Percentiles rank a stretch among this genome's conserved stretches.
These are phyloP conservation scores for Chascanopsetta lugubris DNA, from an alignment of 2,113 vertebrate species.

Conservation along the genomic window DNA sequence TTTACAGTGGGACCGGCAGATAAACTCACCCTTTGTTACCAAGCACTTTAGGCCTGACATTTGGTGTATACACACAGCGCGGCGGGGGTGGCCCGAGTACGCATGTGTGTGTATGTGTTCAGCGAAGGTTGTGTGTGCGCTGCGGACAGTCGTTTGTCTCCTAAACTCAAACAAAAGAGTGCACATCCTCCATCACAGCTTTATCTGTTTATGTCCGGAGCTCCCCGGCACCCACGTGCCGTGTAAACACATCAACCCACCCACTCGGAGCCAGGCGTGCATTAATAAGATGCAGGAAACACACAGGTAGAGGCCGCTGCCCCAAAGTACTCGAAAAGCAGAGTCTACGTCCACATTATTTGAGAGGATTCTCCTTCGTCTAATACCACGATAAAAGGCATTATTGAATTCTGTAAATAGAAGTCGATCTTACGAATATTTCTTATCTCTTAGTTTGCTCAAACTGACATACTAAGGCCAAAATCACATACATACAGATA, in stretches of 20 bases:
- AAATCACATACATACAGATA: too few relatives aligned
- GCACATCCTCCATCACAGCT: constrained; percentile 64
- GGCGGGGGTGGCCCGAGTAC: constrained; percentile 24
- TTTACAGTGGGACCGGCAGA: constrained; percentile 59
- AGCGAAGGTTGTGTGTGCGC: constrained; percentile 32
- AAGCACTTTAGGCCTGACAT: constrained; percentile 65
- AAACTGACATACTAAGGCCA: too few relatives aligned
- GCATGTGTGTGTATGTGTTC: constrained; percentile 24
- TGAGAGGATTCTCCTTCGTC: background rate
- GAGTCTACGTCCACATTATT: constrained; percentile 8
- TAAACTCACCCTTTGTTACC: constrained; percentile 72
- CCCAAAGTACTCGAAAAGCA: constrained; percentile 5
- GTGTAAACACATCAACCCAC: constrained; percentile 67
- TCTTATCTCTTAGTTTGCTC: too few relatives aligned
- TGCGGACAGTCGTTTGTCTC: constrained; percentile 64
- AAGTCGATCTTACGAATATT: too few relatives aligned
- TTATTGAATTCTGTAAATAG: background rate
- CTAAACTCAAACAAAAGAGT: constrained; percentile 69
- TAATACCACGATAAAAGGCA: background rate
- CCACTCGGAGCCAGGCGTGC: constrained; percentile 33
- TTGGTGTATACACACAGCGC: constrained; percentile 48
- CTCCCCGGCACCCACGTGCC: constrained; percentile 52
- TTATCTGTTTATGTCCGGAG: constrained; percentile 77
- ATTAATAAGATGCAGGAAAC: constrained; percentile 19
- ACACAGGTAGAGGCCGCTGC: constrained; percentile 16